Base-by-base conservation (phyloP, 2,888 invertebrate species). In the Drosophila setosimentum region DNA sequence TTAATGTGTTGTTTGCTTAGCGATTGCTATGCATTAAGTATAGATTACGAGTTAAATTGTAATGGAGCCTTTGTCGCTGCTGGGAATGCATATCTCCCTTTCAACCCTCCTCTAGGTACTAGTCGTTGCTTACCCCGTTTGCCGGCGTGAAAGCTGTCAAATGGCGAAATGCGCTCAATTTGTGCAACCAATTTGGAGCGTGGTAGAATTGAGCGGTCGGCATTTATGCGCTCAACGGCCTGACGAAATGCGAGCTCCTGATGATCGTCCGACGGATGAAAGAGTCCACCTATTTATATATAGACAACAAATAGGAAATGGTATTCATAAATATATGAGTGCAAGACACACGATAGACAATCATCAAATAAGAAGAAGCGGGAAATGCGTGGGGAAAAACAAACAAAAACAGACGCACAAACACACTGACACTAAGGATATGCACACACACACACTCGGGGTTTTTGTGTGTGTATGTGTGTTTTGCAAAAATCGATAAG, bases 91-190 rank as follows among this genome's bases (percentile, higher is more conserved):
- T 59, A 48, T 5, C 7, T 13, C 0, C 10, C 29, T 6, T 16
- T 3, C 16, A 1, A 1, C 24, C 29, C 6, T 16, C 11, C 2
- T 4, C 6, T 32, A 27, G 11, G 18, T 21, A 24, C 10, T 27
- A 27, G 18, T 8, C 24, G 2, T 10, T 49, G 86, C 91, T 94
- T 93, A 98, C 98, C 98, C 95, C 97, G 95, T 94, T 98, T 98
- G 24, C 98, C 97, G 59, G 98, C 98, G 92, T 97, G 97, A 92
- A 98, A 98, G 93, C 98, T 98, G 93, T 98, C 98, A 91, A 97
- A 97, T 1, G 97, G 96, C 57, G 97, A 96, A 91, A 98, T 96
- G 87, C 96, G 96, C 93, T 98, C 98, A 71, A 98, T 97, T 94
- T 98, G 97, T 35, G 97, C 97, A 72, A 96, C 95, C 62, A 99